These are phyloP conservation scores for Machimus atricapillus DNA, from an alignment of 2,888 invertebrate species.

Conservation along the genomic window DNA sequence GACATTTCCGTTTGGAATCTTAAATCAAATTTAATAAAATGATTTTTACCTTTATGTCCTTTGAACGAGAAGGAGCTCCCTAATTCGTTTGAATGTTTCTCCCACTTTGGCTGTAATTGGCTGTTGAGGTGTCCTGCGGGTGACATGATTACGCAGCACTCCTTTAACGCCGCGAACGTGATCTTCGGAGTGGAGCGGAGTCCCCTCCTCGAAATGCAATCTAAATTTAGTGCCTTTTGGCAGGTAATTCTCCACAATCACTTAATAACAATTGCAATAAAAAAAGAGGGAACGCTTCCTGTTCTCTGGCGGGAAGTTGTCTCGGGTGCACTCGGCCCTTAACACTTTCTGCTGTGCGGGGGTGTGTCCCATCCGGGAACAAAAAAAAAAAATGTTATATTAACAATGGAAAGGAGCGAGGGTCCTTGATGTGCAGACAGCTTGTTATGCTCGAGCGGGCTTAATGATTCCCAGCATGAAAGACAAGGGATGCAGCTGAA, in stretches of 20 bases:
- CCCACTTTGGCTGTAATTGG: not conserved
- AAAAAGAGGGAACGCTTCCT: not conserved
- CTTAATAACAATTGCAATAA: not conserved
- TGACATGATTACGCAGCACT: not conserved
- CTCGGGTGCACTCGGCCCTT: not conserved
- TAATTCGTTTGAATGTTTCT: not conserved
- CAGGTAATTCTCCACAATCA: not conserved
- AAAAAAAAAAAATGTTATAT: not conserved
- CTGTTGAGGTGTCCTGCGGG: not conserved
- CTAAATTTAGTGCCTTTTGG: not conserved
- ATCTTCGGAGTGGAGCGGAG: not conserved
- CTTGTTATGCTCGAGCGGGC: slow-evolving; percentile 16
- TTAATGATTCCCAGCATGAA: slow-evolving; percentile 7
- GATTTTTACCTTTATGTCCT: not conserved
- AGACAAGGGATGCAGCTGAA: slow-evolving; percentile 3
- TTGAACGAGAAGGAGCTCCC: not conserved
- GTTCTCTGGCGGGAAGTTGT: not conserved
- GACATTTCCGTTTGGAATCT: not conserved
- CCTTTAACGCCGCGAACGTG: not conserved
- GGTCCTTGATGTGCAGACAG: slow-evolving; percentile 35
- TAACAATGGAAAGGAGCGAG: slow-evolving; percentile 9
- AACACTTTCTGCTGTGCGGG: not conserved
- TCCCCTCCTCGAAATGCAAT: not conserved
- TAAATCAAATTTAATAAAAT: not conserved
- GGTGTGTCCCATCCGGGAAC: not conserved